These are phyloP conservation scores for Zelostemma sp. DNA, from an alignment of 1,140 invertebrate genomes.

Conservation along the genomic window DNA sequence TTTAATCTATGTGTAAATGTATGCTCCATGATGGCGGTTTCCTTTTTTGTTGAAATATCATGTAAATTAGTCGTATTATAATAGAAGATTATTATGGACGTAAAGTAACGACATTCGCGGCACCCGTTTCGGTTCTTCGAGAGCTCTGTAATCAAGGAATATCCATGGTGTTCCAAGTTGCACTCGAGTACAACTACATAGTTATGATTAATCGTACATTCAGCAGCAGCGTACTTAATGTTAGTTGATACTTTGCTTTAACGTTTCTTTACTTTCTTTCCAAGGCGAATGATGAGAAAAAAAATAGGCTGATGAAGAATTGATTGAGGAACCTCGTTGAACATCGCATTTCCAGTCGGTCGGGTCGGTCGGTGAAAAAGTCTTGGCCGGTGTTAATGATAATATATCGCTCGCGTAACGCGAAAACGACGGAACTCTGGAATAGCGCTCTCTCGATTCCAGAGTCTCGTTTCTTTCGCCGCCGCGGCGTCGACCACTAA, in stretches of 20 bases:
- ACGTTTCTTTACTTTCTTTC: constrained; percentile 17
- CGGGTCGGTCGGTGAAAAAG: not conserved
- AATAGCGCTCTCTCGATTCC: not conserved
- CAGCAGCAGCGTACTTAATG: constrained; percentile 62
- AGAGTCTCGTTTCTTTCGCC: not conserved
- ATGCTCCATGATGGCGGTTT: constrained; percentile 60
- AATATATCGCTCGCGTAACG: not conserved
- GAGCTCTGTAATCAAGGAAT: constrained; percentile 30
- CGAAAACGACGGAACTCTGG: not conserved
- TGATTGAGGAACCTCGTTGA: constrained; percentile 2
- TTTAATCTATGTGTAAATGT: constrained; percentile 67
- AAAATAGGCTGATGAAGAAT: not conserved
- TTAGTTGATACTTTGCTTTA: constrained; percentile 33
- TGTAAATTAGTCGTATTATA: constrained; percentile 62
- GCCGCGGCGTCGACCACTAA: constrained; percentile 3
- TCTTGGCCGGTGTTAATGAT: not conserved
- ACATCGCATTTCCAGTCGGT: not conserved
- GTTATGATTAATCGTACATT: constrained; percentile 58
- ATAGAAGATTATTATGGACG: constrained; percentile 51
- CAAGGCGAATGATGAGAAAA: not conserved
- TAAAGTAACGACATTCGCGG: constrained; percentile 22
- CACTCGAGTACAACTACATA: constrained; percentile 64
- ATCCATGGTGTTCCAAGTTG: constrained; percentile 53
- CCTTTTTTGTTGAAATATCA: constrained; percentile 69
- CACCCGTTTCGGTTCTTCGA: constrained; percentile 12